A percentile compares a stretch with the other conserved stretches of the same genome.
These are phyloP conservation scores for Euwallacea fornicatus DNA, from an alignment of 1,140 invertebrate genomes.

Conservation along the genomic window DNA sequence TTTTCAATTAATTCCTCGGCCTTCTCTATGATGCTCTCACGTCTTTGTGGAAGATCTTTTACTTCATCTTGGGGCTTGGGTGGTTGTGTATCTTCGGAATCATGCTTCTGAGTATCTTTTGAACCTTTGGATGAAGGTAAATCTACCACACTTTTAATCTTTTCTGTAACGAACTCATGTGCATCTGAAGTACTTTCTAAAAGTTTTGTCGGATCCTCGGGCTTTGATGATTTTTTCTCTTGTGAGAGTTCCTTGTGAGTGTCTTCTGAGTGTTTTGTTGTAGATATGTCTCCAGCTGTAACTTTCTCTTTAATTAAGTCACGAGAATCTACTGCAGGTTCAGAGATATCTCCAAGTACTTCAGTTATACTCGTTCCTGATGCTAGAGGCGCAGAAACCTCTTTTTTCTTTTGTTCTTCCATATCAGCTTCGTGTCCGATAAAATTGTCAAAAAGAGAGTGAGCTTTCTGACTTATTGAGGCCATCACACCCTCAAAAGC, in stretches of 20 bases:
- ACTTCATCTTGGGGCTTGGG: not conserved
- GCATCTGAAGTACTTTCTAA: not conserved
- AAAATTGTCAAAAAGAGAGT: not conserved
- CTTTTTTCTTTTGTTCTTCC: not conserved
- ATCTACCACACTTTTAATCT: not conserved
- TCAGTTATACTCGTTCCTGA: not conserved
- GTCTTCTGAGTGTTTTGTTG: not conserved
- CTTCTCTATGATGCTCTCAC: slow-evolving; percentile 3
- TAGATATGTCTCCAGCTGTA: not conserved
- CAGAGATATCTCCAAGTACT: not conserved
- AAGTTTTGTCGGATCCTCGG: not conserved
- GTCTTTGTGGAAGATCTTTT: not conserved
- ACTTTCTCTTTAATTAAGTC: not conserved
- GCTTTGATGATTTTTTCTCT: not conserved
- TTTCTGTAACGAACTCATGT: not conserved
- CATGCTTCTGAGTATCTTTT: too few relatives aligned
- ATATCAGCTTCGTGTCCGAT: not conserved
- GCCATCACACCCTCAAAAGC: not conserved
- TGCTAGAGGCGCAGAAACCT: not conserved
- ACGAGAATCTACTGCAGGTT: not conserved
- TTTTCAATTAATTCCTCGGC: slow-evolving; percentile 13
- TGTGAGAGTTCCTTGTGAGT: not conserved
- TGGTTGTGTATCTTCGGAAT: too few relatives aligned
- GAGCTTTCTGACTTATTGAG: not conserved
- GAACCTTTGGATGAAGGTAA: too few relatives aligned